Conservation (phyloP, 2,113 vertebrate genomes). For the Myrmophylax atrothorax region DNA sequence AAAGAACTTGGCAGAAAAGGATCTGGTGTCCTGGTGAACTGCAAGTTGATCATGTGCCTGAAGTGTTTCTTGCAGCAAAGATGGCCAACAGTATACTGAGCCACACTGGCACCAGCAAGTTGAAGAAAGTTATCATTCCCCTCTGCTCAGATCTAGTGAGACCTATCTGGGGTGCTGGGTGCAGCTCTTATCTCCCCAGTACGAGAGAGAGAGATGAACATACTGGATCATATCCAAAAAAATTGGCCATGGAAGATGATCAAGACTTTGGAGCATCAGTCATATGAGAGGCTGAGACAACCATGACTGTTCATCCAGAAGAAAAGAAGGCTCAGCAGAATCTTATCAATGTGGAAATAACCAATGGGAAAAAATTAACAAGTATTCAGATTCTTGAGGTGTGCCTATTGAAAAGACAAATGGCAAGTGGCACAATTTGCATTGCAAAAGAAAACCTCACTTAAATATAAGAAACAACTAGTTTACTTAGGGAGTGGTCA, state of each 20-base stretch:
- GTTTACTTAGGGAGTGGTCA: not conserved
- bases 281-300: not conserved
- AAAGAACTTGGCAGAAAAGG: not conserved
- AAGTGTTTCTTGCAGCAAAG: not conserved
- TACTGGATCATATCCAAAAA: not conserved
- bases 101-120: not conserved
- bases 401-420: not conserved
- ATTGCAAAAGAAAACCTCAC: fast-evolving
- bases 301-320: not conserved
- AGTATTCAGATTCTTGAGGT: not conserved
- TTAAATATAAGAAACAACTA: not conserved
- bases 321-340: not conserved
- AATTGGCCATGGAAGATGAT: not conserved
- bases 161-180: no score
- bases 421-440: not conserved
- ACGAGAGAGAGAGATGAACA: not conserved
- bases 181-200: not conserved
- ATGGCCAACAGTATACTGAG: no score
- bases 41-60: not conserved
- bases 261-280: not conserved
- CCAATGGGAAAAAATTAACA: not conserved
- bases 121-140: not conserved
- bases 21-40: not conserved
- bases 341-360: not conserved
- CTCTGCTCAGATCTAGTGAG: not conserved